Evolutionary conservation across 2,888 invertebrate species (phyloP).

Genomic region (Slavum lentiscoides): DNA sequence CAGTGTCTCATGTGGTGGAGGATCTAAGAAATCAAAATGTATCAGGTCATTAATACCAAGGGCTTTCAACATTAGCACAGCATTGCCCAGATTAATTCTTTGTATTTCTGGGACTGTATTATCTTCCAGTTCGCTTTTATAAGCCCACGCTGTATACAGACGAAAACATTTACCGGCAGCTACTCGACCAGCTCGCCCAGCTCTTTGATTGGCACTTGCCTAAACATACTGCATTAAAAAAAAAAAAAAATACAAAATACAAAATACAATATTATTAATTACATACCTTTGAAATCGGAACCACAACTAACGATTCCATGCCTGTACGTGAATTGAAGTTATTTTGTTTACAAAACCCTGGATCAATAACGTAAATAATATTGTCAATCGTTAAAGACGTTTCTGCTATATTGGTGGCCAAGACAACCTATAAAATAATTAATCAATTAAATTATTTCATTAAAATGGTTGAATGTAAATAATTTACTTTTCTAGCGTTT

Average conservation of each 20-base stretch:
- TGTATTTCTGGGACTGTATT: slow-evolving; percentile 99
- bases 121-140: slow-evolving; percentile 96
- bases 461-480: background rate
- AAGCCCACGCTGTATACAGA: slow-evolving; percentile 97
- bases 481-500: slow-evolving; percentile 80
- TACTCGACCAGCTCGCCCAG: slow-evolving; percentile 92
- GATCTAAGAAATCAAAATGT: slow-evolving; percentile 97
- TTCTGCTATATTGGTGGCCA: slow-evolving; percentile 99
- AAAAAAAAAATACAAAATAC: background rate
- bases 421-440: slow-evolving; percentile 68
- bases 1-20: slow-evolving; percentile 91
- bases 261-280: background rate
- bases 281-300: slow-evolving; percentile 87
- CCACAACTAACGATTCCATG: slow-evolving; percentile 97
- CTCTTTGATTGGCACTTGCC: slow-evolving; percentile 96
- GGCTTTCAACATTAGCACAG: slow-evolving; percentile 93
- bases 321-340: slow-evolving; percentile 97
- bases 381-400: slow-evolving; percentile 99
- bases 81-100: slow-evolving; percentile 91
- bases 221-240: slow-evolving; percentile 49
- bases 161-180: slow-evolving; percentile 98
- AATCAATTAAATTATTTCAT: background rate
- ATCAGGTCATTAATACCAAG: slow-evolving; percentile 96
- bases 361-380: slow-evolving; percentile 97
- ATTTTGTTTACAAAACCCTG: slow-evolving; percentile 99